A percentile compares a stretch with the other conserved stretches of the same genome.
Evolutionary conservation across 92 coral and sea anemone genomes (phyloP).

Genomic region (Epizoanthus fatuus): DNA sequence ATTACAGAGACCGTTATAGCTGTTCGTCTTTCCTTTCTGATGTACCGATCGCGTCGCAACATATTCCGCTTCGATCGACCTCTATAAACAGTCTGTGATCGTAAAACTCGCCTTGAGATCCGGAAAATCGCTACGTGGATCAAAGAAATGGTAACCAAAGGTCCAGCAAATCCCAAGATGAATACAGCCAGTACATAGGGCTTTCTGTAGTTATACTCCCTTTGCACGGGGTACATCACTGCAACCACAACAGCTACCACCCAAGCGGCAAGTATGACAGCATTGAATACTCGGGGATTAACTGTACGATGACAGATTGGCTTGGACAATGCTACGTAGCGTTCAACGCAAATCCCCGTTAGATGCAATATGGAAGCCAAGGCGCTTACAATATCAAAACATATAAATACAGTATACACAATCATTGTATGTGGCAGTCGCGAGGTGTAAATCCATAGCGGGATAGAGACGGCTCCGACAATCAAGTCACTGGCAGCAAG

Average conservation of each 20-base stretch:
- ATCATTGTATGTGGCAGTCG: conserved; percentile 1
- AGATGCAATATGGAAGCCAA: conserved; percentile 66
- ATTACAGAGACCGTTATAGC: conserved; percentile 84
- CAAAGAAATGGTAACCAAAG: conserved; percentile 13
- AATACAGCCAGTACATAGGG: conserved; percentile 13
- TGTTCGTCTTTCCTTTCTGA: conserved; percentile 77
- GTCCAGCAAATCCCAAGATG: conserved; percentile 20
- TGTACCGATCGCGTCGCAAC: conserved; percentile 5
- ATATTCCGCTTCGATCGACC: neutral
- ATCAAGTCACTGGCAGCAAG: conserved; percentile 57
- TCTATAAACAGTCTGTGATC: conserved; percentile 10
- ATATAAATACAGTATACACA: conserved; percentile 47
- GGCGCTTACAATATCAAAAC: conserved; percentile 60
- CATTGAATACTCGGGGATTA: conserved; percentile 30
- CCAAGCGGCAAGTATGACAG: conserved; percentile 56
- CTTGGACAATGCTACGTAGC: conserved; percentile 54
- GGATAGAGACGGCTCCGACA: conserved; percentile 60
- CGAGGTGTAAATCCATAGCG: conserved; percentile 54
- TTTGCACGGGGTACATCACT: conserved; percentile 47
- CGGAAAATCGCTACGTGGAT: conserved; percentile 18
- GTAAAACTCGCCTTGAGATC: conserved; percentile 33
- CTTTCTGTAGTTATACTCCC: conserved; percentile 17
- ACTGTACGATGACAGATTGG: conserved; percentile 66
- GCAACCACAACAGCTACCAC: conserved; percentile 41
- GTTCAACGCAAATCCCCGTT: conserved; percentile 66